A percentile compares a stretch with the other conserved stretches of the same genome.
Conservation (phyloP, 1,140 invertebrate genomes). For the Ylistrum balloti region DNA sequence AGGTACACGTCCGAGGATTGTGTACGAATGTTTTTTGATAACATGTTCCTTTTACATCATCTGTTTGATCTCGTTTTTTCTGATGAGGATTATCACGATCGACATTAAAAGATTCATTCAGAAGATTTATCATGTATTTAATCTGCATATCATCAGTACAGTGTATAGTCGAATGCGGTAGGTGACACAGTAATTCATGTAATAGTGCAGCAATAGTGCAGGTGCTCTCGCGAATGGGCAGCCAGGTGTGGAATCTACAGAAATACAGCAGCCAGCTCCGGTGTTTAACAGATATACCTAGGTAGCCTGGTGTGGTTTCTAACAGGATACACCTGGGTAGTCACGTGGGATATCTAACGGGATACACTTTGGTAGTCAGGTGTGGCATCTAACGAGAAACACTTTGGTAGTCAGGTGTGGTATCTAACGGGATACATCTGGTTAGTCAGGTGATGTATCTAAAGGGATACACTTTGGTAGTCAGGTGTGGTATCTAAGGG, state of each 20-base stretch:
- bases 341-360: too few relatives aligned
- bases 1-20: not conserved
- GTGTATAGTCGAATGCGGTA: not conserved
- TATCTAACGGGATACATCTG: too few relatives aligned
- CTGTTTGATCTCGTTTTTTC: conserved; percentile 34
- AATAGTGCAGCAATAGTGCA: conserved; percentile 2
- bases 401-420: too few relatives aligned
- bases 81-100: conserved; percentile 24
- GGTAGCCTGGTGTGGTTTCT: too few relatives aligned
- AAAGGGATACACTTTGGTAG: too few relatives aligned
- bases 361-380: too few relatives aligned
- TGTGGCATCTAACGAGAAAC: too few relatives aligned
- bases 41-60: conserved; percentile 19
- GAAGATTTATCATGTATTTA: not conserved
- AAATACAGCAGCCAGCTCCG: too few relatives aligned
- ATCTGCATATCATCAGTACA: not conserved
- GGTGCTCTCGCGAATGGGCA: not conserved
- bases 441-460: too few relatives aligned
- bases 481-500: too few relatives aligned
- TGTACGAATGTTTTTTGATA: not conserved
- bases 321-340: too few relatives aligned
- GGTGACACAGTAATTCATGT: not conserved
- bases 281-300: too few relatives aligned
- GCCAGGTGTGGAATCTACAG: not conserved
- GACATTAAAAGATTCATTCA: not conserved